Evolutionary conservation across 1,140 invertebrate species (phyloP).

Genomic region (Harlomillsia oculata): DNA sequence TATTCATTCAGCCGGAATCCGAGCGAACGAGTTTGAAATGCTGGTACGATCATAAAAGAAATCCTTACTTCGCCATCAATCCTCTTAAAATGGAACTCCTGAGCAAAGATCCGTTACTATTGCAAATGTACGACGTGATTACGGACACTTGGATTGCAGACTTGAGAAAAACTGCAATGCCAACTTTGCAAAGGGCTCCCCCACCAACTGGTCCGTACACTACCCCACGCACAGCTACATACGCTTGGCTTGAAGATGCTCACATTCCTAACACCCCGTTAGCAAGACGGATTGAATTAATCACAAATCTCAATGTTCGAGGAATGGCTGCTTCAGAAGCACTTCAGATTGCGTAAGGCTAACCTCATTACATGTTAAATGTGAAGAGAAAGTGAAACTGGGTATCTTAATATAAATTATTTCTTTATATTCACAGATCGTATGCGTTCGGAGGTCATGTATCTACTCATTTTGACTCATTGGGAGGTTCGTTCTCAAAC

Average conservation of each 20-base stretch:
- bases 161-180: constrained; percentile 28
- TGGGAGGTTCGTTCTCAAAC: not conserved
- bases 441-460: constrained; percentile 26
- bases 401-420: not conserved
- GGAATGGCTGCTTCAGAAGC: constrained; percentile 27
- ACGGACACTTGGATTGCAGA: constrained; percentile 25
- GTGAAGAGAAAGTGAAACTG: not conserved
- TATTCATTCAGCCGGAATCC: constrained; percentile 13
- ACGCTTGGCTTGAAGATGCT: constrained; percentile 31
- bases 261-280: constrained; percentile 25
- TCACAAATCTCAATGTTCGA: constrained; percentile 19
- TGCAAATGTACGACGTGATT: constrained; percentile 29
- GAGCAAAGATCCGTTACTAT: constrained; percentile 21
- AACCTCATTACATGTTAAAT: not conserved
- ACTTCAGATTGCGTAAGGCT: constrained; percentile 25
- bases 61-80: constrained; percentile 31
- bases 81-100: constrained; percentile 33
- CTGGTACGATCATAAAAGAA: constrained; percentile 23
- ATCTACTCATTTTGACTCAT: constrained; percentile 24
- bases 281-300: constrained; percentile 20
- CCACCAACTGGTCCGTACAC: constrained; percentile 9
- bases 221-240: constrained; percentile 31
- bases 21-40: constrained; percentile 23
- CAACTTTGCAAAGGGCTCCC: constrained; percentile 27
- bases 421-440: no score